Base-by-base conservation (phyloP, 2,797 vertebrate species). In the Poecile montanus region DNA sequence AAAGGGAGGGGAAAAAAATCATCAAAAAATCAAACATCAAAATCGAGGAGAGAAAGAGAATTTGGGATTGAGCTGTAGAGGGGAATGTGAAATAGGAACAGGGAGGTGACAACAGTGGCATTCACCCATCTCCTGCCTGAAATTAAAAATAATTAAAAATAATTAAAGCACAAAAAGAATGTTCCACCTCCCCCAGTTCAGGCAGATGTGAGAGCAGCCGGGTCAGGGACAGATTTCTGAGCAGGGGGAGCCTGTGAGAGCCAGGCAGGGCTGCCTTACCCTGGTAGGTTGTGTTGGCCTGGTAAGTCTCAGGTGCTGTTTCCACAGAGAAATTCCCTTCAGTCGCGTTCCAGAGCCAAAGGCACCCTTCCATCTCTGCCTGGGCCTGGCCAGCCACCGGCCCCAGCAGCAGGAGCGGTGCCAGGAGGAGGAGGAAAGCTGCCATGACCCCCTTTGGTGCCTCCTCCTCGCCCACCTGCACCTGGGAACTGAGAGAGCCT, bases 201-300 rank as follows among this genome's bases (percentile, higher is more conserved):
- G 83, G 20, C 40, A 20, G 23, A 2, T 8, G 4, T 21, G 30
- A n/a, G 51, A 38, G 15, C 68, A 61, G 42, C 26, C 20, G n/a
- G 11, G 32, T 1, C 9, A 18, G 53, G 53, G 18, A 47, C 54
- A 13, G 65, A 4, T 23, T 11, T 23, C 5, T 2, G 8, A 7
- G 73, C 47, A 62, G 58, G 9, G 17, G 60, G 9, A 15, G 2
- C 2, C 13, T 10, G 42, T 11, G 58, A 38, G 42, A 6, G 12
- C 10, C 22, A 42, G 81, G 23, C 4, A 20, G 62, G 40, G 78
- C 8, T 56, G 53, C 27, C 97, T 97, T 94, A 98, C 97, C 94
- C 47, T 1, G 3, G 80, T 97, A 98, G 61, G 13, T 32, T 5
- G 2, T 81, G 63, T 85, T 88, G 61, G 53, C 30, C 19, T 6